These are phyloP conservation scores for Aporophyla lueneburgensis DNA, from an alignment of 2,888 invertebrate genomes.

Conservation along the genomic window DNA sequence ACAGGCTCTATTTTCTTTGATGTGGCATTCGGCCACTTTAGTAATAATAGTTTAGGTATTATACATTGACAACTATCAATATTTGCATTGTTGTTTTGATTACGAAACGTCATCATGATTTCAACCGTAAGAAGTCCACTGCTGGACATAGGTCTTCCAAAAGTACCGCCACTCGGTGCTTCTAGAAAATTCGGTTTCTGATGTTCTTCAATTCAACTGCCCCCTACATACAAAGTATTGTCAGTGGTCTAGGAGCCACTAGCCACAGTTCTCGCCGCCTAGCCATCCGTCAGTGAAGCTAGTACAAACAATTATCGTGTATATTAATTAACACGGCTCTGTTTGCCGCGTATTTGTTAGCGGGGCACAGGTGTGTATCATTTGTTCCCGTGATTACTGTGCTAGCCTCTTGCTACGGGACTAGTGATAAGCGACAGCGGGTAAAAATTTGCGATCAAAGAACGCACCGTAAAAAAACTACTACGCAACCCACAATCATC, in stretches of 20 bases:
- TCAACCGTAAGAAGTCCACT: too few species aligned
- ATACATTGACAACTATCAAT: background rate
- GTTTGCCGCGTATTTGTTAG: conserved; percentile 75
- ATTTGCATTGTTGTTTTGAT: background rate
- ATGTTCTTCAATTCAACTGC: background rate
- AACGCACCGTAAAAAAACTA: too few species aligned
- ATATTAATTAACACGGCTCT: conserved; percentile 79
- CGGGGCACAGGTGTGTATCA: conserved; percentile 83
- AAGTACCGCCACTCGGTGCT: too few species aligned
- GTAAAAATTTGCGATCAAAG: background rate
- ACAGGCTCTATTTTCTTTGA: background rate
- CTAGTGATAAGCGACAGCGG: conserved; percentile 37
- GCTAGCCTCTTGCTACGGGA: conserved; percentile 56
- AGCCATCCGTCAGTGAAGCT: conserved; percentile 20
- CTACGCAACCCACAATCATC: too few species aligned
- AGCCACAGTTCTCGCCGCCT: background rate
- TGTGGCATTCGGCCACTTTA: too few species aligned
- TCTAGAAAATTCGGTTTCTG: too few species aligned
- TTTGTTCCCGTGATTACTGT: conserved; percentile 83
- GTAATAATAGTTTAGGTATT: too few species aligned
- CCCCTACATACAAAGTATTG: background rate
- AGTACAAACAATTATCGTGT: conserved; percentile 71
- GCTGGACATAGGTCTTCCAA: too few species aligned
- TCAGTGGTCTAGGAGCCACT: background rate
- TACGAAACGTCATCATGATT: background rate